Percentiles rank a stretch among this genome's conserved stretches.
Conservation (phyloP, 2,888 invertebrate species). For the Athalia cordata region DNA sequence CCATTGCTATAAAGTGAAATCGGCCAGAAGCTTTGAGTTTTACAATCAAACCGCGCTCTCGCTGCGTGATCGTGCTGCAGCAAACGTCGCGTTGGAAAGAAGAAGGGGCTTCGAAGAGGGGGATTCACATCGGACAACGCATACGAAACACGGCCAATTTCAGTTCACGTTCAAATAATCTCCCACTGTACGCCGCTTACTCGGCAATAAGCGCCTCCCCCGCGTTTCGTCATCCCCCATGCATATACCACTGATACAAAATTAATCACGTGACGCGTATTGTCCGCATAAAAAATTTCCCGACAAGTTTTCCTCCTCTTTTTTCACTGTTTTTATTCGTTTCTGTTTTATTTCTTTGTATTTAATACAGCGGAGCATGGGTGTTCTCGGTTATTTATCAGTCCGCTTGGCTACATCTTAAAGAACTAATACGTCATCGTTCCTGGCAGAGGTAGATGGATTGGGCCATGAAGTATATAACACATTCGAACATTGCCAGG, state of each 20-base stretch:
- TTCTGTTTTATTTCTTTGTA: neutral
- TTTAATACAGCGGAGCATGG: neutral
- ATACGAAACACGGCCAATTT: constrained; percentile 4
- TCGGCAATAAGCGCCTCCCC: neutral
- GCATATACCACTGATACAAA: constrained; percentile 54
- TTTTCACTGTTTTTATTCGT: neutral
- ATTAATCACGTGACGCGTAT: constrained; percentile 59
- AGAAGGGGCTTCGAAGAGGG: neutral
- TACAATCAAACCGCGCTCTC: constrained; percentile 51
- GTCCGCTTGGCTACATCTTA: constrained; percentile 34
- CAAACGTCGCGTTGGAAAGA: neutral
- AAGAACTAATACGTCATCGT: constrained; percentile 42
- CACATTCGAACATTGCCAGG: neutral
- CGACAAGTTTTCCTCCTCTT: neutral
- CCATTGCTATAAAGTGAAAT: constrained; percentile 56
- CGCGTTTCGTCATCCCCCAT: neutral
- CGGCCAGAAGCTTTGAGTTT: constrained; percentile 55
- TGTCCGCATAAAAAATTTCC: too few species aligned
- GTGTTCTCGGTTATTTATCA: constrained; percentile 41
- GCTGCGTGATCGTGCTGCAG: constrained; percentile 31
- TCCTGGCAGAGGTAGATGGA: constrained; percentile 37
- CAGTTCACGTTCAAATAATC: neutral
- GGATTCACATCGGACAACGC: too few species aligned
- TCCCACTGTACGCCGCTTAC: neutral
- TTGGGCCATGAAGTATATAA: constrained; percentile 2